phyloP scores from a whole-genome alignment of 1,140 invertebrate species.

The Orchestia grillus region DNA sequence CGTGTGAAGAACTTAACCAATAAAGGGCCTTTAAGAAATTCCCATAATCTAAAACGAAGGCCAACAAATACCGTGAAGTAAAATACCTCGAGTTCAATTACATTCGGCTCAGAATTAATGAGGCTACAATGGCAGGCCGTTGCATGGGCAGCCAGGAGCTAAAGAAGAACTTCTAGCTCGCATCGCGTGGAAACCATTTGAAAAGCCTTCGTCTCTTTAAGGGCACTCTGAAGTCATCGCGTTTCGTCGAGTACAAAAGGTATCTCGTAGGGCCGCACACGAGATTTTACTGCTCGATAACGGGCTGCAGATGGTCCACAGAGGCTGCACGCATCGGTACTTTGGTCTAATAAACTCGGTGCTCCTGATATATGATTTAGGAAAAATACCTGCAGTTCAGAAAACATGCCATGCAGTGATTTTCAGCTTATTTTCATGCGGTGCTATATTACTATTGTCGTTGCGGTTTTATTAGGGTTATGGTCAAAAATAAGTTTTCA shows the following conservation, averaged over 20 bases:
- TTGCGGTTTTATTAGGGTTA: too few species aligned
- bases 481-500: too few species aligned
- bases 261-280: neutral
- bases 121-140: neutral
- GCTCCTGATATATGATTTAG: neutral
- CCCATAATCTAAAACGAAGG: neutral
- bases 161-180: neutral
- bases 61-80: neutral
- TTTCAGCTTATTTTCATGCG: too few species aligned
- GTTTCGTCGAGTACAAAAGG: neutral
- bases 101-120: neutral
- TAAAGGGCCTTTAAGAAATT: neutral
- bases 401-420: too few species aligned
- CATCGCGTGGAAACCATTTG: neutral
- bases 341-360: neutral
- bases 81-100: constrained; percentile 7
- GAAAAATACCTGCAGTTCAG: neutral
- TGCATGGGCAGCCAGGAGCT: neutral
- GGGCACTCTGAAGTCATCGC: neutral
- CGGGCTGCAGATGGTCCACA: neutral
- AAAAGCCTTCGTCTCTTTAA: neutral
- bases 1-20: neutral
- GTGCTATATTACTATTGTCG: too few species aligned
- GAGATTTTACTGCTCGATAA: neutral
- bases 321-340: neutral